Evolutionary conservation across 2,113 vertebrate species (phyloP).

Genomic region (Struthio camelus): DNA sequence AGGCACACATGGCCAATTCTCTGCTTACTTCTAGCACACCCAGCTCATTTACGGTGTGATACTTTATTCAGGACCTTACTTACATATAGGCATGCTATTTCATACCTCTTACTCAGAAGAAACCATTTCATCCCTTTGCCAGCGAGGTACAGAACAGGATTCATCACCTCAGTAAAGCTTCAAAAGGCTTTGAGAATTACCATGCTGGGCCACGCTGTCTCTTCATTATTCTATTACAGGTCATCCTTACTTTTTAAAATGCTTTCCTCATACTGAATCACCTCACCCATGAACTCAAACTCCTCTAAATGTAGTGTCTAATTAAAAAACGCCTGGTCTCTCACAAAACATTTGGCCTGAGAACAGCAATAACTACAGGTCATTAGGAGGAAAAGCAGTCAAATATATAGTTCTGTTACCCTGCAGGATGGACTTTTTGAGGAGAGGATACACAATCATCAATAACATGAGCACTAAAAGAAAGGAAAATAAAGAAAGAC

Average conservation of each 20-base stretch:
- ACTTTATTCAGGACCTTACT: background rate
- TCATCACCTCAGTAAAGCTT: background rate
- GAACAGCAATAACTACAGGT: background rate
- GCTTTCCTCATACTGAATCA: background rate
- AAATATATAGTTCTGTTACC: background rate
- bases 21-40: background rate
- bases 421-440: background rate
- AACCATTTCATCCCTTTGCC: background rate
- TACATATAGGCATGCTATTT: rapidly evolving
- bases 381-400: background rate
- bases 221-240: background rate
- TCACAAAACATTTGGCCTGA: background rate
- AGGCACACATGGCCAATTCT: rapidly evolving
- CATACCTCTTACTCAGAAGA: background rate
- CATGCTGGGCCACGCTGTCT: background rate
- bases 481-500: background rate
- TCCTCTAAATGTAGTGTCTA: background rate
- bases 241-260: background rate
- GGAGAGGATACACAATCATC: background rate
- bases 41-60: rapidly evolving
- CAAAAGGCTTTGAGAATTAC: background rate
- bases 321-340: background rate
- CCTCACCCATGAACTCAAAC: background rate
- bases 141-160: background rate
- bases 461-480: background rate